Evolutionary conservation across 2,797 vertebrate species (phyloP).

Genomic region (Argentina silus): DNA sequence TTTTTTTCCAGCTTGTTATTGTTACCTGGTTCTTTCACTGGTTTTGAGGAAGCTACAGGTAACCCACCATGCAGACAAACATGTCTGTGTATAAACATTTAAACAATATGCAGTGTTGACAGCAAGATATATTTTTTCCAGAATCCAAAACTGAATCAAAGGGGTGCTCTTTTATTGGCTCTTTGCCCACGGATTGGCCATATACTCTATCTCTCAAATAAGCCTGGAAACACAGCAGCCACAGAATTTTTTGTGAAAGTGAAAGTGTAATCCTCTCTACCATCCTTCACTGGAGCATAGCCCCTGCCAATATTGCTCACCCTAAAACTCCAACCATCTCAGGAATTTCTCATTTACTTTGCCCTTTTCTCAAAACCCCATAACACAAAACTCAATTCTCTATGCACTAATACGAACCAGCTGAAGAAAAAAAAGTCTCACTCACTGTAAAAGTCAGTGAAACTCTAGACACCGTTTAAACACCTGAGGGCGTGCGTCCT

Average conservation of each 20-base stretch:
- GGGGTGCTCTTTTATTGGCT: not conserved
- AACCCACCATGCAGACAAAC: not conserved
- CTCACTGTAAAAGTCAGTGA: slow-evolving; percentile 30
- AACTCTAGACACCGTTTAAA: slow-evolving; percentile 43
- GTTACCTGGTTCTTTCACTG: not conserved
- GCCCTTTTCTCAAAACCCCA: not conserved
- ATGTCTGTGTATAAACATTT: no score
- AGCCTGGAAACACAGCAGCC: not conserved
- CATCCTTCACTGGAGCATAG: not conserved
- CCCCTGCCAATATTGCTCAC: slow-evolving; percentile 15
- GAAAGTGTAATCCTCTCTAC: no score
- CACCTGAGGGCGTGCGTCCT: slow-evolving; percentile 34
- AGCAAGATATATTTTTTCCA: not conserved
- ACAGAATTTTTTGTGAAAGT: not conserved
- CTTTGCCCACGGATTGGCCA: not conserved
- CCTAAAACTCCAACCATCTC: slow-evolving; percentile 41
- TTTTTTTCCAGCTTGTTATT: not conserved
- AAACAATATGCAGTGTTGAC: not conserved
- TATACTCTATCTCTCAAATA: not conserved
- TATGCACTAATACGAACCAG: slow-evolving; percentile 46
- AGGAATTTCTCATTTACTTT: slow-evolving; percentile 40
- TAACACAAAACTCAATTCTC: not conserved
- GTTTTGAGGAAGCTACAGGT: not conserved
- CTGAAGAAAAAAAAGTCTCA: slow-evolving; percentile 29
- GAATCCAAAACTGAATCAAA: not conserved